Evolutionary conservation across 2,888 invertebrate species (phyloP).

Genomic region (Drosophila limbata): DNA sequence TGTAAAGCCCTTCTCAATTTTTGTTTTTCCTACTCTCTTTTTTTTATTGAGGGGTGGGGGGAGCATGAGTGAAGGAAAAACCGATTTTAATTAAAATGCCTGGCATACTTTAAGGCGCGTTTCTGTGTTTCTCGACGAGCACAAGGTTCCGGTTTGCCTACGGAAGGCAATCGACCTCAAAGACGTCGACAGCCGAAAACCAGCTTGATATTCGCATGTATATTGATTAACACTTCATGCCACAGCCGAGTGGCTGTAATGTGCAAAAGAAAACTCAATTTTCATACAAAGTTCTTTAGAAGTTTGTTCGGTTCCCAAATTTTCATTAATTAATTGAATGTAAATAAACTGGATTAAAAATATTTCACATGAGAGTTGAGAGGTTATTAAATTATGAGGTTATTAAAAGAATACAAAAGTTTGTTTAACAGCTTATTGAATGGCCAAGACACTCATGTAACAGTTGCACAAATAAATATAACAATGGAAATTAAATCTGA

Average conservation of each 20-base stretch:
- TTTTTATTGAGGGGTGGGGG: slow-evolving; percentile 1
- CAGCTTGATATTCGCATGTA: slow-evolving; percentile 26
- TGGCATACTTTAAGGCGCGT: slow-evolving; percentile 66
- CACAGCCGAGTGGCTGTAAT: slow-evolving; percentile 6
- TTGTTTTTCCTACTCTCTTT: slow-evolving; percentile 13
- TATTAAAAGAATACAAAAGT: not conserved
- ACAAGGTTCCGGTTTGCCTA: not conserved
- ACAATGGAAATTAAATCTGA: slow-evolving; percentile 1
- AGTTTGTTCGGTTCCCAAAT: slow-evolving; percentile 36
- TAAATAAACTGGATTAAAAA: slow-evolving; percentile 7
- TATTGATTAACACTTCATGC: slow-evolving; percentile 48
- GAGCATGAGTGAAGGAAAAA: slow-evolving; percentile 24
- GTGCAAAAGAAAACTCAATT: slow-evolving; percentile 23
- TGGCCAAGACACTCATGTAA: not conserved
- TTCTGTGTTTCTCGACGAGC: slow-evolving; percentile 18
- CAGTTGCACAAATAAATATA: not conserved
- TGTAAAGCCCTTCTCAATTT: slow-evolving; percentile 21
- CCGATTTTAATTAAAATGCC: slow-evolving; percentile 73
- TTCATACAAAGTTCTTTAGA: slow-evolving; percentile 31
- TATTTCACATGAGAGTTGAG: not conserved
- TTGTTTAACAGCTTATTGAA: not conserved
- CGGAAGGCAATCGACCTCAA: slow-evolving; percentile 51
- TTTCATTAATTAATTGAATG: slow-evolving; percentile 41
- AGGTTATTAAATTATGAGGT: slow-evolving; percentile 3
- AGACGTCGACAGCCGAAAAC: slow-evolving; percentile 18